phyloP scores from a whole-genome alignment of 2,797 vertebrate species.

The Crypturellus tataupa region DNA sequence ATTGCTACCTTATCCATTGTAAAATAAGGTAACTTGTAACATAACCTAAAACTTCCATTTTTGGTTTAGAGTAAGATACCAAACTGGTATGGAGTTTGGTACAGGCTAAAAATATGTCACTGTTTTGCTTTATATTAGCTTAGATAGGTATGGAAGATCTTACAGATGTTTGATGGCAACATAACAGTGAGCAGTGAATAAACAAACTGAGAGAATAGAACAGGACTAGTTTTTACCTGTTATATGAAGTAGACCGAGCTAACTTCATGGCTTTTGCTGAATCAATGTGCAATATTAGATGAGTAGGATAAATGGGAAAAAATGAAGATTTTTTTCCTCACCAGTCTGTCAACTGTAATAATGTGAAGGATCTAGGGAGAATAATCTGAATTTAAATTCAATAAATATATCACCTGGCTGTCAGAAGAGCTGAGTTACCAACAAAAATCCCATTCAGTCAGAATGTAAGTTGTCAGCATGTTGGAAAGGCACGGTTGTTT shows the following conservation, averaged over 20 bases:
- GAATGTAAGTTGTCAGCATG: background rate
- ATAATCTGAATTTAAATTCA: background rate
- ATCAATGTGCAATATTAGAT: background rate
- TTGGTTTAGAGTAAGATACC: background rate
- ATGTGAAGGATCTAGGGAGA: background rate
- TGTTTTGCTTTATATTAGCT: background rate
- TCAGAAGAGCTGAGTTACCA: background rate
- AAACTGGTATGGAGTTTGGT: background rate
- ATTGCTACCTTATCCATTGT: conserved; percentile 46
- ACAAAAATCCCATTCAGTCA: background rate
- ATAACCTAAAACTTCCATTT: background rate
- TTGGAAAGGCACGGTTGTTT: background rate
- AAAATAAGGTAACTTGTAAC: background rate
- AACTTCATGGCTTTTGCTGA: background rate
- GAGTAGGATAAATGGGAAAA: background rate
- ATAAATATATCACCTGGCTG: background rate
- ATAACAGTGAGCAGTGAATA: background rate
- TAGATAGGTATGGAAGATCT: background rate
- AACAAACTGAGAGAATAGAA: background rate
- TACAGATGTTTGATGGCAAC: background rate
- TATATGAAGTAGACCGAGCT: background rate
- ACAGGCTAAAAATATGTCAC: background rate
- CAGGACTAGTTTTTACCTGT: accelerated
- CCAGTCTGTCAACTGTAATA: background rate
- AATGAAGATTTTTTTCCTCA: background rate